phyloP scores from a whole-genome alignment of 2,888 invertebrate genomes.

The Epicampocera succincta region DNA sequence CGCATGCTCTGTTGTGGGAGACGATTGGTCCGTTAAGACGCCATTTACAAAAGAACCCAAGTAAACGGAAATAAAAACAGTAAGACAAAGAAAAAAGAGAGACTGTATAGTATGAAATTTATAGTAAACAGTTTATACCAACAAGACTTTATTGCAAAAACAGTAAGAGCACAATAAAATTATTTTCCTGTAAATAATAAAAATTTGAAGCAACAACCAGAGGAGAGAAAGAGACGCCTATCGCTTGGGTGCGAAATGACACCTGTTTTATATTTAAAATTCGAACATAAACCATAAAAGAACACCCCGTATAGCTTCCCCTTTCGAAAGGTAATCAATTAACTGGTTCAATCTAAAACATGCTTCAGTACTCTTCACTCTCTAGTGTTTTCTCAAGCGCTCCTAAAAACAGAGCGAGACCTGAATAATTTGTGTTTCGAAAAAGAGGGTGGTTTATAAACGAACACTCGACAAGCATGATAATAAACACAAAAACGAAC shows the following conservation, averaged over 20 bases:
- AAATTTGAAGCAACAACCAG: not conserved
- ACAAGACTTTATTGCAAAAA: not conserved
- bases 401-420: not conserved
- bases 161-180: slow-evolving; percentile 38
- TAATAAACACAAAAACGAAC: not conserved
- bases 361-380: slow-evolving; percentile 8
- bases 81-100: slow-evolving; percentile 25
- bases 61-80: slow-evolving; percentile 26
- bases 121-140: too few relatives aligned
- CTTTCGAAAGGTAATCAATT: not conserved
- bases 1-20: slow-evolving; percentile 78
- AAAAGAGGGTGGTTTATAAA: slow-evolving; percentile 61
- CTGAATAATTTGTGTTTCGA: slow-evolving; percentile 22
- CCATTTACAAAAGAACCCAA: slow-evolving; percentile 77
- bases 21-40: slow-evolving; percentile 81
- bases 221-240: slow-evolving; percentile 21
- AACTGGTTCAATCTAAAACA: not conserved
- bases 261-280: slow-evolving; percentile 24
- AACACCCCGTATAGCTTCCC: slow-evolving; percentile 17
- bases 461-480: slow-evolving; percentile 4
- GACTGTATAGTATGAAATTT: slow-evolving; percentile 6
- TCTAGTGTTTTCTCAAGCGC: not conserved
- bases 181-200: slow-evolving; percentile 2
- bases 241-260: slow-evolving; percentile 14
- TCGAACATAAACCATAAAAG: slow-evolving; percentile 28